Conservation (phyloP, 2,888 invertebrate genomes). For the Glaucopsyche alexis region DNA sequence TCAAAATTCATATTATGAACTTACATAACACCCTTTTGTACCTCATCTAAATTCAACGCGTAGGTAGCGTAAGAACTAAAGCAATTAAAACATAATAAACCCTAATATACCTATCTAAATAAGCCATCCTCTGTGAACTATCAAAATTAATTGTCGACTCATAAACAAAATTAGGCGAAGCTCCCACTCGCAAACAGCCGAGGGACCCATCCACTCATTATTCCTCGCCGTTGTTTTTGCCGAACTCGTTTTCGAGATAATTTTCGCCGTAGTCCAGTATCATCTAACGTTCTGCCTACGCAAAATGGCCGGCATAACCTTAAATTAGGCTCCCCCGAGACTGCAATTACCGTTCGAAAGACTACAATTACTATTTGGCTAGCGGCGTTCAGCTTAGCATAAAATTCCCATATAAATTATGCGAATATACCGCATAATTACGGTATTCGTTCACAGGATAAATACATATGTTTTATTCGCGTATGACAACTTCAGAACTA, state of each 20-base stretch:
- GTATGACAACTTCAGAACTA: constrained; percentile 7
- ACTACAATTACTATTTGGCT: constrained; percentile 77
- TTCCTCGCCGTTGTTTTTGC: constrained; percentile 71
- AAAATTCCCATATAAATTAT: constrained; percentile 72
- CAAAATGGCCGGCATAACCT: constrained; percentile 64
- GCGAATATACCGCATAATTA: constrained; percentile 65
- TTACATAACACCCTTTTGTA: background rate
- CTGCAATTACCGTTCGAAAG: constrained; percentile 74
- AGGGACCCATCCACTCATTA: constrained; percentile 72
- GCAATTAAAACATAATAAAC: constrained; percentile 23
- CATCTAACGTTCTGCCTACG: constrained; percentile 59
- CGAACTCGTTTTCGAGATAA: constrained; percentile 73
- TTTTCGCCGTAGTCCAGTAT: constrained; percentile 73
- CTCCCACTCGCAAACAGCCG: constrained; percentile 50
- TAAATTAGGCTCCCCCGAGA: constrained; percentile 76
- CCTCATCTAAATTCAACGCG: background rate
- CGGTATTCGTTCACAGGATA: constrained; percentile 40
- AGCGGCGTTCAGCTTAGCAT: constrained; percentile 65
- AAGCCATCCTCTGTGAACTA: constrained; percentile 41
- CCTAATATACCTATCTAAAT: constrained; percentile 20
- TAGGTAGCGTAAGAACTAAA: constrained; percentile 23
- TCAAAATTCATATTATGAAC: background rate
- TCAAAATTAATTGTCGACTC: constrained; percentile 65
- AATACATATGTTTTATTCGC: background rate
- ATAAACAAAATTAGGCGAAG: constrained; percentile 69